A percentile compares a stretch with the other conserved stretches of the same genome.
phyloP scores from a whole-genome alignment of 2,888 invertebrate species.

The Penaeus monodon region DNA sequence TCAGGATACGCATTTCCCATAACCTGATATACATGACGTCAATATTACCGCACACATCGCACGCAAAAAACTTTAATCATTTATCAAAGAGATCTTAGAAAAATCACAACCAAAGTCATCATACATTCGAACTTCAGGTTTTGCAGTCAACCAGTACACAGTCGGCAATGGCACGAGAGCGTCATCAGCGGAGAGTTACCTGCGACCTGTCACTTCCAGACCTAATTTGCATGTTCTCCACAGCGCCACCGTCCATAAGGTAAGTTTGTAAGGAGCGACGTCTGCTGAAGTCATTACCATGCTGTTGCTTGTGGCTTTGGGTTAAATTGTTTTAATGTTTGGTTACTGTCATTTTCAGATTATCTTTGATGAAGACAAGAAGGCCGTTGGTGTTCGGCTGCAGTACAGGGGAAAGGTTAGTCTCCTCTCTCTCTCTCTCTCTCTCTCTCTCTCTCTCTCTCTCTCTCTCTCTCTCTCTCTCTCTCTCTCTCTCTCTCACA shows the following conservation, averaged over 20 bases:
- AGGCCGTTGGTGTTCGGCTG: slow-evolving; percentile 5
- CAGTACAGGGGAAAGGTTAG: background rate
- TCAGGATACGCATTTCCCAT: too few relatives aligned
- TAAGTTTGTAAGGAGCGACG: background rate
- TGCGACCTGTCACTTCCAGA: slow-evolving; percentile 72
- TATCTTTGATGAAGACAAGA: slow-evolving; percentile 5
- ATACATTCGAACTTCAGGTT: slow-evolving; percentile 25
- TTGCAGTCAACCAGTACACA: slow-evolving; percentile 53
- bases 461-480: background rate
- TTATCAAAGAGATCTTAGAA: background rate
- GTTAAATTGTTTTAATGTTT: too few relatives aligned
- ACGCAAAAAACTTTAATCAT: too few relatives aligned
- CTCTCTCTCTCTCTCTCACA: background rate
- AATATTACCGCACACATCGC: too few relatives aligned
- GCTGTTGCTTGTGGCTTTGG: background rate
- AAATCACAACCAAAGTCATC: background rate
- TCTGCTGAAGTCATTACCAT: background rate
- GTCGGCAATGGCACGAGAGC: slow-evolving; percentile 66
- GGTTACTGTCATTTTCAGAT: background rate
- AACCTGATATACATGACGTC: too few relatives aligned
- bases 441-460: slow-evolving; percentile 14
- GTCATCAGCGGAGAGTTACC: slow-evolving; percentile 69
- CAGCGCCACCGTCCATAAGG: slow-evolving; percentile 32
- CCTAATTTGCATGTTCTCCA: slow-evolving; percentile 64
- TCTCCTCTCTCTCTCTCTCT: background rate